Evolutionary conservation across 2,113 vertebrate species (phyloP).

Genomic region (Macquaria ambigua): DNA sequence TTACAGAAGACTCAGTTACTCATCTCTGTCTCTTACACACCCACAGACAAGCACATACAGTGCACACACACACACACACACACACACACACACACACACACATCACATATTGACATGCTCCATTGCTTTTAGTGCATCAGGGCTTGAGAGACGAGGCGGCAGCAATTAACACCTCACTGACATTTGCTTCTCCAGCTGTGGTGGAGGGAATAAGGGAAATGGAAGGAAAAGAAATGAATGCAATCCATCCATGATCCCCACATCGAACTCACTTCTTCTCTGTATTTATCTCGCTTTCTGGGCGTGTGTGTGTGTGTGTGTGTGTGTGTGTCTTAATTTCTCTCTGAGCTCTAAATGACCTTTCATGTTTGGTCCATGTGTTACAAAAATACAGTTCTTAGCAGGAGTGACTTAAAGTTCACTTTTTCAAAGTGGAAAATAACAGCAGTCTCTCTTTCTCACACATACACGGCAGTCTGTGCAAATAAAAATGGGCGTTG

Average conservation of each 20-base stretch:
- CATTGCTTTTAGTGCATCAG: slow-evolving; percentile 44
- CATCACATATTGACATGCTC: slow-evolving; percentile 51
- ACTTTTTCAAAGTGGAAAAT: slow-evolving; percentile 33
- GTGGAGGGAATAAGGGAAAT: slow-evolving; percentile 56
- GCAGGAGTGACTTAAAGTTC: slow-evolving; percentile 24
- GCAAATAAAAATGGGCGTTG: slow-evolving; percentile 28
- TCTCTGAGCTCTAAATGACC: slow-evolving; percentile 42
- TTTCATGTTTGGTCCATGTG: slow-evolving; percentile 41
- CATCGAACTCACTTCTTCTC: slow-evolving; percentile 7
- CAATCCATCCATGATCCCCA: slow-evolving; percentile 26
- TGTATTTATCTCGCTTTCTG: slow-evolving; percentile 6
- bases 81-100: slow-evolving; percentile 24
- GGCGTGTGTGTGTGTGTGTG: background rate
- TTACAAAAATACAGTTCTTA: slow-evolving; percentile 25
- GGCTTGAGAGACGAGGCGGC: slow-evolving; percentile 42
- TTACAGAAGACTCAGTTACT: slow-evolving; percentile 2
- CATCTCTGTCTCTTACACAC: slow-evolving; percentile 12
- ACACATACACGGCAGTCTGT: too few species aligned
- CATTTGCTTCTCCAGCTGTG: slow-evolving; percentile 71
- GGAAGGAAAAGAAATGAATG: slow-evolving; percentile 49
- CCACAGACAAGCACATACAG: background rate
- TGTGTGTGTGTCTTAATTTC: slow-evolving; percentile 5
- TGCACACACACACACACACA: slow-evolving; percentile 10
- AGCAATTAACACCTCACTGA: slow-evolving; percentile 76
- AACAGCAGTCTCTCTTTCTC: background rate